Conservation (phyloP, 1,140 invertebrate genomes). For the Nephila pilipes region DNA sequence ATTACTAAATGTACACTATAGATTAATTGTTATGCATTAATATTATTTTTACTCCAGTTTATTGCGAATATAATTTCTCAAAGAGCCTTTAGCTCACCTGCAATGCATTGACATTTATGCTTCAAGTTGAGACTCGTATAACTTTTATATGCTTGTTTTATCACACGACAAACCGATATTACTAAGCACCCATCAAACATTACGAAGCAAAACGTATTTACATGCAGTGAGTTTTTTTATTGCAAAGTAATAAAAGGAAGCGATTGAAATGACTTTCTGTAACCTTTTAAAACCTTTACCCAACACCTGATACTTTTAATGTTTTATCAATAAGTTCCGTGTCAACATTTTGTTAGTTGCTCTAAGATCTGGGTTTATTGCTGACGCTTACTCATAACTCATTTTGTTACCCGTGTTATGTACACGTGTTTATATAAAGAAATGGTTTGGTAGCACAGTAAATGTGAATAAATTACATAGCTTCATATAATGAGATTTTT, state of each 20-base stretch:
- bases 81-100: background rate
- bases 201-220: background rate
- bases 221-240: background rate
- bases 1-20: too few relatives aligned
- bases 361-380: background rate
- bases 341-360: background rate
- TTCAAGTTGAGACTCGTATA: background rate
- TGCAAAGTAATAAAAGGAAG: background rate
- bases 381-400: background rate
- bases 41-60: background rate
- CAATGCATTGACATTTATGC: background rate
- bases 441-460: too few relatives aligned
- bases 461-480: too few relatives aligned
- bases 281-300: background rate
- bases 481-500: too few relatives aligned
- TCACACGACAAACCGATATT: background rate
- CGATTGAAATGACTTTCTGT: background rate
- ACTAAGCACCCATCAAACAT: background rate
- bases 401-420: too few relatives aligned
- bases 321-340: background rate
- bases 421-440: too few relatives aligned
- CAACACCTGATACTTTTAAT: background rate
- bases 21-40: background rate
- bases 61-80: background rate
- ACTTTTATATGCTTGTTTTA: slow-evolving; percentile 6